A percentile compares a stretch with the other conserved stretches of the same genome.
These are phyloP conservation scores for Agrochola circellaris DNA, from an alignment of 2,888 invertebrate genomes.

Conservation along the genomic window DNA sequence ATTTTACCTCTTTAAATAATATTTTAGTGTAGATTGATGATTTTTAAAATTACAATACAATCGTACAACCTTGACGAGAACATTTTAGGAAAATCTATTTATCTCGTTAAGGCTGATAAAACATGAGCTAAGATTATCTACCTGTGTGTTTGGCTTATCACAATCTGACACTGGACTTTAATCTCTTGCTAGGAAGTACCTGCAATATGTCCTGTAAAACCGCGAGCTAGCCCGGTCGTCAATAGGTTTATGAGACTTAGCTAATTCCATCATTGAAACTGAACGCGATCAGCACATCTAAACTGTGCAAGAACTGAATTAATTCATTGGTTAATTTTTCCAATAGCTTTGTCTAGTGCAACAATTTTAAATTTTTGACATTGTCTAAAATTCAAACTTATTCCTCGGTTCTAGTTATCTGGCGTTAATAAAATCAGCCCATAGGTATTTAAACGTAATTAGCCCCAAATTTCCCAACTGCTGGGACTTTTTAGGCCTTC, in stretches of 20 bases:
- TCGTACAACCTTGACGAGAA: not conserved
- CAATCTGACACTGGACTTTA: slow-evolving; percentile 10
- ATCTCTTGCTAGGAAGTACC: not conserved
- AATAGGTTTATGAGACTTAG: no score
- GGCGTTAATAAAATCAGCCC: not conserved
- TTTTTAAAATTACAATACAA: not conserved
- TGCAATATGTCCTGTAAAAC: not conserved
- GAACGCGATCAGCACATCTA: no score
- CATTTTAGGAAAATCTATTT: not conserved
- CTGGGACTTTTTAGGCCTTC: not conserved
- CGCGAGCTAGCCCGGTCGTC: no score
- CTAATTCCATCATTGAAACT: no score
- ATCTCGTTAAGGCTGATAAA: slow-evolving; percentile 12
- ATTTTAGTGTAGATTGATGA: not conserved
- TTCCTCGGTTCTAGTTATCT: not conserved
- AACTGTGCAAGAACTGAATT: no score
- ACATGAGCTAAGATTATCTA: not conserved
- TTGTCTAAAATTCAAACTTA: not conserved
- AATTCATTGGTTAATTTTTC: no score
- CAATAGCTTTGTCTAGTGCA: not conserved
- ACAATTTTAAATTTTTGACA: no score
- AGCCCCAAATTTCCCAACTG: not conserved
- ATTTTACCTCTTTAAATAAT: no score
- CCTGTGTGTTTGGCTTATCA: slow-evolving; percentile 12
- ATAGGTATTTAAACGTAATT: not conserved